Base-by-base conservation (phyloP, 2,888 invertebrate genomes). In the Platycheirus rosarum region DNA sequence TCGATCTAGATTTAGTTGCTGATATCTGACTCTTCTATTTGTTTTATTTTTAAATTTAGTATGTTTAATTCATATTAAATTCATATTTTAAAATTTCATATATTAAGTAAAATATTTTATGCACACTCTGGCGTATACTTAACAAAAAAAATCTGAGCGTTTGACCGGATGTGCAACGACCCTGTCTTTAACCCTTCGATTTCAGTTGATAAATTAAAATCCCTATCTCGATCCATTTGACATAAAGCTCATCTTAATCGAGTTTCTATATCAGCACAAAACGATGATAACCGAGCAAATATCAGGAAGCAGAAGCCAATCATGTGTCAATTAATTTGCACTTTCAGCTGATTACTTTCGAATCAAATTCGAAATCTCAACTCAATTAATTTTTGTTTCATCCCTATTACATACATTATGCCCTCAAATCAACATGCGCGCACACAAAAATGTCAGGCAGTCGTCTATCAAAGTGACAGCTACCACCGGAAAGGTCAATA, bases 241-340 rank as follows among this genome's bases (percentile, higher is more conserved):
- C 20, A 53, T 35, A n/a, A 26, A 23, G 35, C 13, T 18, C 13
- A 9, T 20, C 37, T 55, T 55, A 55, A 37, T 37, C 16, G 14
- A 29, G 0, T 37, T 18, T 55, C 55, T 55, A 20, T 9, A 23
- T 13, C 23, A 8, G 6, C 16, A 40, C 23, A 13, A 13, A 23
- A 32, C 8, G 23, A n/a, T 13, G 13, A 48, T 20, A 48, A 16
- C 9, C 1, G 3, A 20, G n/a, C 37, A 5, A 18, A n/a, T 55
- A 16, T 60, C 11, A 60, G 57, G 57, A 60, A 60, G 57, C 16
- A 42, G 23, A 4, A 9, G n/a, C 1, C 23, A 60, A 42, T 29
- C 40, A 42, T 42, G 42, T 60, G 57, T 60, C 57, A 60, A 60
- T 42, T 42, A 60, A 42, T 60, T 60, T 60, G 57, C 55, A 55